Base-by-base conservation (phyloP, 1,140 invertebrate species). In the Lucilia sericata region DNA sequence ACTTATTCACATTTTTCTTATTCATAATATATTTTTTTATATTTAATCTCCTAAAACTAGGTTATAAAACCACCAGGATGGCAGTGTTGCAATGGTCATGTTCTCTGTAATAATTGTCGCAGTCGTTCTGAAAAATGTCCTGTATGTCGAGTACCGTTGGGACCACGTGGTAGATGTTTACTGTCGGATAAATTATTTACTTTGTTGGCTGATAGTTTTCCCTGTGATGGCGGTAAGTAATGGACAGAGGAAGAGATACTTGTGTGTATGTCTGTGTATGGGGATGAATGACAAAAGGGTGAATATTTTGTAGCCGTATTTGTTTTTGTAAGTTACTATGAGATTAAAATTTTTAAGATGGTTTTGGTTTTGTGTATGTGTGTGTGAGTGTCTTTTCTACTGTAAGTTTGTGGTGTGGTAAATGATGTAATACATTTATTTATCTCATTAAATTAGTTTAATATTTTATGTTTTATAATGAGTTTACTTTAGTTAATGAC, bases 71-170 rank as follows among this genome's bases (percentile, higher is more conserved):
- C 92, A 83, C 92, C 92, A 76, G 89, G 91, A 81, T 91, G 89
- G 87, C 92, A 92, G 84, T 92, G 92, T 87, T 91, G 88, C 87
- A 92, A 92, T 83, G 92, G 91, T 85, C 91, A 92, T 86, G 88
- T 92, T 34, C 87, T 92, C 14, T 92, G 91, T 81, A 90, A 90
- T 85, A 88, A 89, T 86, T 92, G 91, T 86, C 89, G 91, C 76
- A 87, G 88, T 81, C 90, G 91, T 47, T 88, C 91, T 12, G 89
- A 88, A n/a, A 90, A 90, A 84, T 92, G 91, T 86, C 91, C 91
- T 13, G 89, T 92, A 49, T 92, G 91, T 85, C 87, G 91, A 14
- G 91, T 91, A 80, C 86, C 91, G 8, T 82, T 91, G 84, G 90
- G 91, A 42, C 89, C 91, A 21, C 86, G 90, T 30, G 91, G 91